Conservation (phyloP, 2,113 vertebrate species). For the Podarcis raffonei region DNA sequence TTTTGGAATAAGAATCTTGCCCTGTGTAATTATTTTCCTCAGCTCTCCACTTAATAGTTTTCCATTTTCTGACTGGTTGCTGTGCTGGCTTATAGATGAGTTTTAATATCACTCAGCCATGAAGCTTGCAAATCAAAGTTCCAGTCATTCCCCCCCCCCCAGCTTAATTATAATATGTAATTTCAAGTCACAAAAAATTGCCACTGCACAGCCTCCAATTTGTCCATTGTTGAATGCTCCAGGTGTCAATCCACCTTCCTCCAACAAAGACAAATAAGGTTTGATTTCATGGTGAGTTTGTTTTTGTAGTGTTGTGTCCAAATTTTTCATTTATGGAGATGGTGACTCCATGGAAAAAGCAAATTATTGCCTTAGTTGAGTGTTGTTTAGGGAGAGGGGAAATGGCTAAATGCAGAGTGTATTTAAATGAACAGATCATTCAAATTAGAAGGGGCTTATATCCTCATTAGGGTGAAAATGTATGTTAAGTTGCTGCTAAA, state of each 20-base stretch:
- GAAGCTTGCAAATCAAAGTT: constrained; percentile 14
- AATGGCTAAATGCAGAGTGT: background rate
- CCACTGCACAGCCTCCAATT: background rate
- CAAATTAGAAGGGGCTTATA: background rate
- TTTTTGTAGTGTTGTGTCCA: constrained; percentile 15
- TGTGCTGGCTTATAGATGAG: background rate
- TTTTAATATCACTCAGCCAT: background rate
- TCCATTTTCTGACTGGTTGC: background rate
- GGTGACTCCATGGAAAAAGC: constrained; percentile 36
- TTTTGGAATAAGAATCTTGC: background rate
- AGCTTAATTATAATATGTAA: background rate
- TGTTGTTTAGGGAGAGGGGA: constrained; percentile 1
- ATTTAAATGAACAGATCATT: background rate
- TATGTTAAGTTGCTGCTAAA: background rate
- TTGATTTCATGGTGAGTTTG: constrained; percentile 23
- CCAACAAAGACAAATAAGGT: constrained; percentile 18
- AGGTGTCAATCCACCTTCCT: background rate
- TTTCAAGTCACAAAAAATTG: background rate
- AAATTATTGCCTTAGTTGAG: background rate
- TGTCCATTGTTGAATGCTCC: background rate
- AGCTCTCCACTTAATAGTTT: background rate
- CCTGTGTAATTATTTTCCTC: background rate
- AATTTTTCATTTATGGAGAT: constrained; percentile 36
- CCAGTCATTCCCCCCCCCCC: too few species aligned
- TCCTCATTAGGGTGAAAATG: background rate